Conservation (phyloP, 2,797 vertebrate species). For the Arnoldichthys spilopterus region DNA sequence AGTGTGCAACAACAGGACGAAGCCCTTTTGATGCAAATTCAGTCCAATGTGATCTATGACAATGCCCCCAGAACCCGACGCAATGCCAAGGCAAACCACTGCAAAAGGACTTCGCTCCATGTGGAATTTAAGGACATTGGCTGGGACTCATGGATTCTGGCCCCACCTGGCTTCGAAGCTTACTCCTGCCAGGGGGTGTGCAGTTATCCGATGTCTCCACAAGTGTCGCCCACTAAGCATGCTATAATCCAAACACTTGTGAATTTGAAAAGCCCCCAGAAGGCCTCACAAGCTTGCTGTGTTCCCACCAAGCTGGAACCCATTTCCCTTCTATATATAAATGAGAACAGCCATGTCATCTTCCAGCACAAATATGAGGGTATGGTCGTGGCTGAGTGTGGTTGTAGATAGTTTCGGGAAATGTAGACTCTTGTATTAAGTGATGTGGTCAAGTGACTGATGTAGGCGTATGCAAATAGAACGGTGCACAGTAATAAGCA, state of each 20-base stretch:
- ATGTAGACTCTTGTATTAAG: constrained; percentile 61
- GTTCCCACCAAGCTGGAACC: constrained; percentile 94
- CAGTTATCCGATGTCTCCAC: constrained; percentile 84
- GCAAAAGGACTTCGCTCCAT: constrained; percentile 88
- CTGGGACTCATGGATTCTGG: constrained; percentile 94
- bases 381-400: constrained; percentile 94
- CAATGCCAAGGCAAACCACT: constrained; percentile 85
- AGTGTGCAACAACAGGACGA: constrained; percentile 73
- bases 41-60: constrained; percentile 87
- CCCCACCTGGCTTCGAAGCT: constrained; percentile 88
- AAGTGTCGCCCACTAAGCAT: constrained; percentile 91
- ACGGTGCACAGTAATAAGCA: constrained; percentile 8
- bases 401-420: constrained; percentile 87
- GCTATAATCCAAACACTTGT: constrained; percentile 91
- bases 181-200: constrained; percentile 91
- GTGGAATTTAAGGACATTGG: constrained; percentile 97
- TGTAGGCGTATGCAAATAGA: background rate
- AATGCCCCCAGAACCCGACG: constrained; percentile 86
- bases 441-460: background rate
- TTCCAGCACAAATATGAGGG: constrained; percentile 96
- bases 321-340: constrained; percentile 93
- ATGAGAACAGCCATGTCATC: constrained; percentile 87
- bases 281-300: constrained; percentile 88
- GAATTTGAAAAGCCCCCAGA: constrained; percentile 87
- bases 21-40: constrained; percentile 81